phyloP scores from a whole-genome alignment of 2,888 invertebrate genomes.

The Ceraclea dissimilis region DNA sequence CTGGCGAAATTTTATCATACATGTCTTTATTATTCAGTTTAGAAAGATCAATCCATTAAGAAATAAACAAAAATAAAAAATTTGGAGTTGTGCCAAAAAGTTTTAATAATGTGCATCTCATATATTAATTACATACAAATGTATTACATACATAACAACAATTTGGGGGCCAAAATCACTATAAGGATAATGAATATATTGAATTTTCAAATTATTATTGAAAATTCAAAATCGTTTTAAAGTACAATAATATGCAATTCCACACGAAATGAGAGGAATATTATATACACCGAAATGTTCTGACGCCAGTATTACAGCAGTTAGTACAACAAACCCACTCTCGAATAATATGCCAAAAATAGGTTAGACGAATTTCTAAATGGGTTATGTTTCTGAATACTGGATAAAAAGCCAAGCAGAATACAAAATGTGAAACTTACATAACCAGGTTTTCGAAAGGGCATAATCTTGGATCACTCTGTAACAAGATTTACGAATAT shows the following conservation, averaged over 20 bases:
- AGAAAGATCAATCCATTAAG: slow-evolving; percentile 6
- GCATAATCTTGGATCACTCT: not conserved
- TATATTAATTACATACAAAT: slow-evolving; percentile 6
- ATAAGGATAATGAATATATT: not conserved
- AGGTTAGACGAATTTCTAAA: slow-evolving; percentile 4
- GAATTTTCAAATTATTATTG: no score
- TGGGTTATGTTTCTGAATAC: not conserved
- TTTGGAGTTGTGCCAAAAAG: slow-evolving; percentile 15
- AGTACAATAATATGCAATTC: slow-evolving; percentile 2
- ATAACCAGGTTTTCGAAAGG: not conserved
- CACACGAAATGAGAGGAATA: slow-evolving; percentile 13
- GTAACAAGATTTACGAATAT: not conserved
- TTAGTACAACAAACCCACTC: slow-evolving; percentile 2
- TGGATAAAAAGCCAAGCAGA: not conserved
- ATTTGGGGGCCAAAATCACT: not conserved
- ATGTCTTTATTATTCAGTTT: slow-evolving; percentile 1
- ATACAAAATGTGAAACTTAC: not conserved
- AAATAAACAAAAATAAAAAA: slow-evolving; percentile 7
- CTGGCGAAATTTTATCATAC: not conserved
- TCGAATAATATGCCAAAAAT: slow-evolving; percentile 6
- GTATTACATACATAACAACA: not conserved
- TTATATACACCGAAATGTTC: not conserved
- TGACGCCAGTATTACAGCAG: not conserved
- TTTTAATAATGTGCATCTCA: slow-evolving; percentile 12
- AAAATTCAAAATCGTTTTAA: not conserved